Base-by-base conservation (phyloP, 1,140 invertebrate genomes). In the Drosophila equinoxialis region DNA sequence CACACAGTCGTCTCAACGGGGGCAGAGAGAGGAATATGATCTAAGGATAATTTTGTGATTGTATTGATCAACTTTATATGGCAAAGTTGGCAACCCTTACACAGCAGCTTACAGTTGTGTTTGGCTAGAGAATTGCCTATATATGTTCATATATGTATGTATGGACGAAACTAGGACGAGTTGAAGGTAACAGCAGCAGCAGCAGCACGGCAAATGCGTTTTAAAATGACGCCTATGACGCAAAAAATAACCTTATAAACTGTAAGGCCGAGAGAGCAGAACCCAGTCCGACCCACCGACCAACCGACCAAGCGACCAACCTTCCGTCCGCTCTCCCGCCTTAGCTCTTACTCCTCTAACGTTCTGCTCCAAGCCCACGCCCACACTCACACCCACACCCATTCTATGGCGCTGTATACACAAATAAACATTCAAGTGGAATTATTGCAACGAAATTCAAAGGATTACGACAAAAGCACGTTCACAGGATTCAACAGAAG, bases 381-480 rank as follows among this genome's bases (percentile, higher is more conserved):
- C 65, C 35, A 65, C 14, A 17, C 33, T n/a, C 30, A 59, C n/a
- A 17, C 33, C 20, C 30, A 59, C n/a, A 23, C 65, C 20, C 23
- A 42, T 20, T 61, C 35, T 65, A 14, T 59, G 39, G 39, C 30
- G 83, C 83, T 86, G 73, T 86, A 86, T 86, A 86, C 83, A 86
- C 85, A 89, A 90, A 89, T 89, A 89, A 90, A 90, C 87, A 90
- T 85, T 85, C 78, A 90, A 90, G 84, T 91, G 90, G 90, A 91
- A 91, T 91, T 91, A 91, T 91, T 91, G 90, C 90, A 91, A 87
- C 90, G 86, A 91, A 91, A 91, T 91, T 84, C 90, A 90, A 90
- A 91, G 90, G 90, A 91, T 91, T 91, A 91, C 83, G 90, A 84
- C 85, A 87, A 90, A 91, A 86, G 90, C 90, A 91, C 90, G 90